Evolutionary conservation across 2,113 vertebrate species (phyloP), one percentile per base, ranked within the genome.

Genomic region (Beaufortia kweichowensis): DNA sequence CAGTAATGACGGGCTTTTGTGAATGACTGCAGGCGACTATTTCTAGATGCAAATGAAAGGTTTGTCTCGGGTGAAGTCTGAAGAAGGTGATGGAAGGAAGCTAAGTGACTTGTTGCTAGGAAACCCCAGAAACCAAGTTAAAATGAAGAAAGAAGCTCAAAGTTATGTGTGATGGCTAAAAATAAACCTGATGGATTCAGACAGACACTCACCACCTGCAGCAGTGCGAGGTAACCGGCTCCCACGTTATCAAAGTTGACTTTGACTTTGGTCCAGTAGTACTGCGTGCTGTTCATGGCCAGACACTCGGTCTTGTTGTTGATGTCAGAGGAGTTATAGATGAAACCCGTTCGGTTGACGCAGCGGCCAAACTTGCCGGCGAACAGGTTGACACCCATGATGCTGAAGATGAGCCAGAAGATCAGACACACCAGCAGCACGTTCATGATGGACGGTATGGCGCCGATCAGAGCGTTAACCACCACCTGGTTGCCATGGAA

Each of bases 341-440:
- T 84, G 46, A 92, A 91, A 9, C 94, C 96, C 0, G 91, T 93
- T 75, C 93, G 92, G 86, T 95, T 97, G 74, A 98, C 90, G 81
- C 97, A 99, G 83, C 93, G 94, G 24, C 96, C 96, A 65, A 96
- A 99, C 87, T 98, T 99, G 1, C 97, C 97, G 0, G 97, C 95
- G 3, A 98, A 98, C 31, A 99, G 90, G 91, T 98, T 98, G 81
- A 99, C 97, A 8, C 97, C 97, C 96, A 99, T 98, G 90, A 99
- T 99, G 92, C 97, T 99, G 84, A 99, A 99, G 93, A 99, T 99
- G 17, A 99, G 96, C 97, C 97, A 99, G 92, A 99, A 99, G 91
- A 99, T 99, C 87, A 99, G 95, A 76, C 96, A 99, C 84, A 98
- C 96, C 0, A 99, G 94, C 55, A 98, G 93, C 65, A 98, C 97